Conservation (phyloP, 2,113 vertebrate genomes). For the Rhombomys opimus region DNA sequence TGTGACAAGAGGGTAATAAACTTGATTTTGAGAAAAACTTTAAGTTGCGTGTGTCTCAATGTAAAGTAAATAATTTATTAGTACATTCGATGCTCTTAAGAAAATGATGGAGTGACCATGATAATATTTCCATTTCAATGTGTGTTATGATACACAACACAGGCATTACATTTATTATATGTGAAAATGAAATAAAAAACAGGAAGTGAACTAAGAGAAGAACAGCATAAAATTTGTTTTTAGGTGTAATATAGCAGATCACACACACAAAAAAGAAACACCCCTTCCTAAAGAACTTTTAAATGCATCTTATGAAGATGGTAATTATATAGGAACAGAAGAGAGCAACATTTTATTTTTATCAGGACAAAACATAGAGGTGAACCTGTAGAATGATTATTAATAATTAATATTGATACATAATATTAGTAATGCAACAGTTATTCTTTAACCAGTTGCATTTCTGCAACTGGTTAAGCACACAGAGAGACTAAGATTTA, state of each 20-base stretch:
- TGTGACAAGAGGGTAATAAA: too few species aligned
- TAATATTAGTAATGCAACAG: too few species aligned
- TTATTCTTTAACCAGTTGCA: too few species aligned
- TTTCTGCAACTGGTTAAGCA: too few species aligned
- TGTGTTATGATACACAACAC: not conserved
- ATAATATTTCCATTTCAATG: not conserved
- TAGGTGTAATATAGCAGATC: not conserved
- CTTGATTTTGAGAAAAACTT: not conserved
- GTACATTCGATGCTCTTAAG: not conserved
- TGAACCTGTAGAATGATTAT: too few species aligned
- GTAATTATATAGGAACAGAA: not conserved
- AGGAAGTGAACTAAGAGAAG: not conserved
- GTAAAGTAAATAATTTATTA: not conserved
- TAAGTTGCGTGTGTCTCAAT: not conserved
- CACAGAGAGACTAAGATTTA: too few species aligned
- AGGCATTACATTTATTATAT: not conserved
- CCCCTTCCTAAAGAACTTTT: not conserved
- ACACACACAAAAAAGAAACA: too few species aligned
- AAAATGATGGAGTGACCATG: not conserved
- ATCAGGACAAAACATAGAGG: not conserved
- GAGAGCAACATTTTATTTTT: not conserved
- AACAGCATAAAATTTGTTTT: not conserved
- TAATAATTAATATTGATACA: too few species aligned
- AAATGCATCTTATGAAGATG: not conserved
- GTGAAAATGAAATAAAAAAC: not conserved